A percentile compares a stretch with the other conserved stretches of the same genome.
phyloP scores from a whole-genome alignment of 1,140 invertebrate species.

The Onthophagus taurus region DNA sequence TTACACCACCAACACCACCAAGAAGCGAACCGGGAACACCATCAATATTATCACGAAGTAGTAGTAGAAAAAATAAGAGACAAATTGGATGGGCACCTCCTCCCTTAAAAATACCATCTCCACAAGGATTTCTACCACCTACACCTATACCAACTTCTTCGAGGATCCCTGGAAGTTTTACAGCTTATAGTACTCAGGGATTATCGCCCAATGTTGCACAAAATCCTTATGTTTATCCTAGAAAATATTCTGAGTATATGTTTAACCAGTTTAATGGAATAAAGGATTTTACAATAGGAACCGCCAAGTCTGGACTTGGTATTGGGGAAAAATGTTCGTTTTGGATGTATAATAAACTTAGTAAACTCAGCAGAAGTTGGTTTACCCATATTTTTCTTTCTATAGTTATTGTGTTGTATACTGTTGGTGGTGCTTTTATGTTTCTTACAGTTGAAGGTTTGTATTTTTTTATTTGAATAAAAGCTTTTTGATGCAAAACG shows the following conservation, averaged over 20 bases:
- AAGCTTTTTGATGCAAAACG: constrained; percentile 25
- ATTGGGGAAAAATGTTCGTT: constrained; percentile 71
- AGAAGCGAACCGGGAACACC: constrained; percentile 9
- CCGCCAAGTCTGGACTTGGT: constrained; percentile 65
- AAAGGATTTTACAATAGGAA: constrained; percentile 55
- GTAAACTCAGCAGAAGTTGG: constrained; percentile 68
- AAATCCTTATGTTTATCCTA: constrained; percentile 41
- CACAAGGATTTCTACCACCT: constrained; percentile 4
- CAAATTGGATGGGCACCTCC: constrained; percentile 20
- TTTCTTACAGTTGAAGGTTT: constrained; percentile 68
- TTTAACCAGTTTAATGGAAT: constrained; percentile 48
- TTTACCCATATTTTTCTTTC: constrained; percentile 81
- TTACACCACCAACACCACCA: constrained; percentile 8
- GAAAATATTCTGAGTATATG: constrained; percentile 61
- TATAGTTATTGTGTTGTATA: constrained; percentile 65
- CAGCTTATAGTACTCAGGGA: constrained; percentile 12
- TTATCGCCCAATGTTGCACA: background rate
- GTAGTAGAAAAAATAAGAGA: background rate
- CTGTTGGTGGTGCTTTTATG: constrained; percentile 63
- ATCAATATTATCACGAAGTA: constrained; percentile 1
- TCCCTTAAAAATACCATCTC: constrained; percentile 16
- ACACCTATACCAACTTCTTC: background rate
- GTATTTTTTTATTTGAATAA: no score
- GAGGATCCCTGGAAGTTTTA: constrained; percentile 3
- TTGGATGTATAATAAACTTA: constrained; percentile 69